phyloP scores from a whole-genome alignment of 2,113 vertebrate species.

The Hassar affinis region DNA sequence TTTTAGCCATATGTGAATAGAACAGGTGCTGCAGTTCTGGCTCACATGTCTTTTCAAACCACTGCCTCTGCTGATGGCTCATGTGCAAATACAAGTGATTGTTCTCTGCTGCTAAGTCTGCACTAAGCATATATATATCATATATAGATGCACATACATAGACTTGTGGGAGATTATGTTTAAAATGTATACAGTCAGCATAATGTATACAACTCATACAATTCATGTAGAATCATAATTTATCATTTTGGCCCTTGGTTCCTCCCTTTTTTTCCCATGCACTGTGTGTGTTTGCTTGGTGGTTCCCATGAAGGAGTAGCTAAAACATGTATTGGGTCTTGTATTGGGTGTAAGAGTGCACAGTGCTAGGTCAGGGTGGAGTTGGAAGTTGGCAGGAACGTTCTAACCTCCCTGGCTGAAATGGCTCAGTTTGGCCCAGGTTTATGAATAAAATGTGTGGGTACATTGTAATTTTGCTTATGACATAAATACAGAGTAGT shows the following conservation, averaged over 20 bases:
- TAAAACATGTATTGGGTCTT: not conserved
- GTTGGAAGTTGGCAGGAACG: not conserved
- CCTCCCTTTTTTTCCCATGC: not conserved
- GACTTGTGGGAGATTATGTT: no score
- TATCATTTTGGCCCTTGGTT: not conserved
- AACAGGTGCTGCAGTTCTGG: constrained; percentile 4
- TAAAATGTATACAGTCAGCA: not conserved
- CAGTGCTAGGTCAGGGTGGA: constrained; percentile 6
- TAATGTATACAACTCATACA: not conserved
- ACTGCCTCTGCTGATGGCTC: not conserved
- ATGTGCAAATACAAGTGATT: constrained; percentile 16
- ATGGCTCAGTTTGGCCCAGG: not conserved
- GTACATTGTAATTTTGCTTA: not conserved
- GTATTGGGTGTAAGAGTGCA: not conserved
- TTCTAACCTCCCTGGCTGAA: constrained; percentile 10
- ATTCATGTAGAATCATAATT: not conserved
- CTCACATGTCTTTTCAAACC: constrained; percentile 15
- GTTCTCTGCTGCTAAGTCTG: not conserved
- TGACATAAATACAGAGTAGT: not conserved
- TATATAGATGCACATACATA: no score
- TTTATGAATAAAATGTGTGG: constrained; percentile 11
- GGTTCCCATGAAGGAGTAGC: not conserved
- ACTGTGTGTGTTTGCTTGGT: not conserved
- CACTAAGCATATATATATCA: not conserved
- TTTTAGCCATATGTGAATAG: constrained; percentile 20